Conservation (phyloP, 2,113 vertebrate genomes). For the Anseranas semipalmata region DNA sequence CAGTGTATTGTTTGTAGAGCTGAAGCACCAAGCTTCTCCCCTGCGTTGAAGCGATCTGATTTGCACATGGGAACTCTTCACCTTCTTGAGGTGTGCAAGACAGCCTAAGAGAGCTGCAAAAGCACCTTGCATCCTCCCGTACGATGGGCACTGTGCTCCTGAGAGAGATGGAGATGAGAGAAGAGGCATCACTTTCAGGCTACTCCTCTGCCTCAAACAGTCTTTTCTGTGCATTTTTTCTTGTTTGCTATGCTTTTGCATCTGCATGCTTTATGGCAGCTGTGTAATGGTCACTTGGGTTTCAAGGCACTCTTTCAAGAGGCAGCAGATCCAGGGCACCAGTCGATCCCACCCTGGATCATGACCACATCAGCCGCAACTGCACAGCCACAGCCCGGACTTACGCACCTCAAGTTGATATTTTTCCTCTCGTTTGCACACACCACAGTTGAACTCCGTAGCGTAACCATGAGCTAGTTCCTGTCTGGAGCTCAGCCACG, state of each 20-base stretch:
- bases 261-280: neutral
- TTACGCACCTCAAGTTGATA: neutral
- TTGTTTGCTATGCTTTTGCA: neutral
- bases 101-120: neutral
- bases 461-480: too few relatives aligned
- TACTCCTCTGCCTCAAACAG: neutral
- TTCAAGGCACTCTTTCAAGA: neutral
- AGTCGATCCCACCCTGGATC: neutral
- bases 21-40: neutral
- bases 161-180: neutral
- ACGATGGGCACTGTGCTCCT: rapidly evolving
- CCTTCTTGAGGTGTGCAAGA: neutral
- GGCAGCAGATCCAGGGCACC: rapidly evolving
- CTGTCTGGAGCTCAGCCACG: neutral
- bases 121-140: too few relatives aligned
- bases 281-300: neutral
- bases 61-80: neutral
- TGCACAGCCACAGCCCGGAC: neutral
- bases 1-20: neutral
- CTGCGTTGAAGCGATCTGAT: neutral
- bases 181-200: neutral
- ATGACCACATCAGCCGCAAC: neutral
- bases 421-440: neutral
- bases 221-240: neutral
- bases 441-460: neutral